Conservation (phyloP, 2,797 vertebrate species). For the Lophotriccus pileatus region DNA sequence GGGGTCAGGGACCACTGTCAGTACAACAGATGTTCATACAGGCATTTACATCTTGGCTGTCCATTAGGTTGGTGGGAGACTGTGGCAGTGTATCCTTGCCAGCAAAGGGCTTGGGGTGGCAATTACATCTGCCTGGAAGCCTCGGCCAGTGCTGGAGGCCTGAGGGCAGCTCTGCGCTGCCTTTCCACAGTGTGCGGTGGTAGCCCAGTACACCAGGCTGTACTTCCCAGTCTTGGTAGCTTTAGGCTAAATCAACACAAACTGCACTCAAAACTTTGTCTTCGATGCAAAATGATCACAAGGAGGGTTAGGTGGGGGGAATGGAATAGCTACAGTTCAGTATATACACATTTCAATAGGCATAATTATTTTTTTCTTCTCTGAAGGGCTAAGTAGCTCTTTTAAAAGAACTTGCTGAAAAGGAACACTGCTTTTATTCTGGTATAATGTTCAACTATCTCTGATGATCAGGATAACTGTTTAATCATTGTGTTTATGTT, state of each 20-base stretch:
- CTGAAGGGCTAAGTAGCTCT: neutral
- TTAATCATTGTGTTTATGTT: neutral
- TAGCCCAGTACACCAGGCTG: neutral
- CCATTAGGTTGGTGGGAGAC: neutral
- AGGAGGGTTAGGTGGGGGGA: neutral
- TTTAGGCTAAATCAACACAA: neutral
- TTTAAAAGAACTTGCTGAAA: neutral
- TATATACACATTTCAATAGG: neutral
- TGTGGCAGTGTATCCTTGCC: neutral
- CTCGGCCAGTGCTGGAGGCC: neutral
- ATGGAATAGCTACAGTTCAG: neutral
- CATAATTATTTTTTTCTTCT: neutral
- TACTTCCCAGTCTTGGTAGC: neutral
- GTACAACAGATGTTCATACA: fast-evolving
- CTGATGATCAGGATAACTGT: neutral
- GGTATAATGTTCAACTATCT: neutral
- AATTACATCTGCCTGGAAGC: neutral
- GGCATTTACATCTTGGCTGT: neutral
- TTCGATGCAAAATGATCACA: neutral
- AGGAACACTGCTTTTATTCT: neutral
- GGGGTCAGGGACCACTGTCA: neutral
- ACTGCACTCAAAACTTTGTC: neutral
- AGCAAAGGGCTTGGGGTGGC: neutral
- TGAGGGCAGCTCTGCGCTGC: neutral
- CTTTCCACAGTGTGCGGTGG: fast-evolving